phyloP scores from a whole-genome alignment of 2,888 invertebrate species.

The Drosophila nigritarsus region DNA sequence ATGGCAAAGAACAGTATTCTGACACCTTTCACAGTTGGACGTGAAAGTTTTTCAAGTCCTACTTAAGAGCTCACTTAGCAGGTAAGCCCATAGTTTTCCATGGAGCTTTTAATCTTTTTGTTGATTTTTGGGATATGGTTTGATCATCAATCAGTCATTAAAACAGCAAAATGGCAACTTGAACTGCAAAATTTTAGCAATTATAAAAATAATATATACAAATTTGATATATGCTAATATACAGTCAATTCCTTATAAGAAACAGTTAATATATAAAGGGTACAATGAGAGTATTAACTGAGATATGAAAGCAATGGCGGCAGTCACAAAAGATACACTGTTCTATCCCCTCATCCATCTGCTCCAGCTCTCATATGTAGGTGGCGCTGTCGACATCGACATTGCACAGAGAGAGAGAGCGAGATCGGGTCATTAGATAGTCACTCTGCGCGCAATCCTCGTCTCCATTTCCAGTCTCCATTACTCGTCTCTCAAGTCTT shows the following conservation, averaged over 20 bases:
- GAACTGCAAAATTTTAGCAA: background rate
- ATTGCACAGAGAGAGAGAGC: conserved; percentile 44
- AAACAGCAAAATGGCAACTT: background rate
- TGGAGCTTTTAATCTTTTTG: background rate
- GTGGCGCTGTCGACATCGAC: conserved; percentile 74
- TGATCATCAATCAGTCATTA: background rate
- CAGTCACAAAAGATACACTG: conserved; percentile 27
- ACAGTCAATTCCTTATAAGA: background rate
- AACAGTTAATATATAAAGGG: background rate
- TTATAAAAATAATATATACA: background rate
- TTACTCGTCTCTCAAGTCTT: background rate
- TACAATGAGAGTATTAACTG: background rate
- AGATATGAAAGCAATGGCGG: conserved; percentile 27
- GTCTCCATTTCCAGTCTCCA: background rate
- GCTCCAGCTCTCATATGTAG: conserved; percentile 60
- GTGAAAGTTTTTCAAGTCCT: no score
- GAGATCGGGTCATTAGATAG: conserved; percentile 72
- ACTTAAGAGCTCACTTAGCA: background rate
- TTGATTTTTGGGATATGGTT: background rate
- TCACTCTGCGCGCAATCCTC: conserved; percentile 31
- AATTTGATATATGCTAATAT: background rate
- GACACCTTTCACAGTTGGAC: background rate
- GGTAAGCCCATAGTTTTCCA: background rate
- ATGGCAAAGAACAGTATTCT: background rate
- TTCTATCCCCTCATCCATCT: background rate